Evolutionary conservation across 2,797 vertebrate genomes (phyloP).

Genomic region (Sebastolobus alascanus): DNA sequence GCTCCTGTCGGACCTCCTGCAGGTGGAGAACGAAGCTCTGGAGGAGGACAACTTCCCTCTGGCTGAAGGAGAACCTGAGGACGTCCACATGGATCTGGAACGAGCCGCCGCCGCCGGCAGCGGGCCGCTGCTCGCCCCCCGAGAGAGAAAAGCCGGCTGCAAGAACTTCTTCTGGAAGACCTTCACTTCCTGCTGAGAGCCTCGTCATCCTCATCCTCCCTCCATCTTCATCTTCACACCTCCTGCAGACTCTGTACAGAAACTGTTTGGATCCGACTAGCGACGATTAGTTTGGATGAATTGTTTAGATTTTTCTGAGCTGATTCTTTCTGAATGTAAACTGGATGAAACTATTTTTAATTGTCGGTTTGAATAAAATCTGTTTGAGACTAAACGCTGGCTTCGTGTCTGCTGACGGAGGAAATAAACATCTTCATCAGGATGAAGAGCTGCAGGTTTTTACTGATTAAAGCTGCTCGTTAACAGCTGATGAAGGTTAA

Average conservation of each 20-base stretch:
- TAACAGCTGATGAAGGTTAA: neutral
- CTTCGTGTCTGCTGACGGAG: slow-evolving; percentile 11
- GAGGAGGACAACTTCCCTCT: slow-evolving; percentile 90
- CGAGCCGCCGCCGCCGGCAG: slow-evolving; percentile 81
- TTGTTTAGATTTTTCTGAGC: slow-evolving; percentile 73
- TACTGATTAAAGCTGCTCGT: slow-evolving; percentile 20
- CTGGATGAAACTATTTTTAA: slow-evolving; percentile 87
- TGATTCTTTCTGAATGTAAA: slow-evolving; percentile 84
- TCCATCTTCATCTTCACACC: slow-evolving; percentile 58
- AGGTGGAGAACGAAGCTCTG: slow-evolving; percentile 94
- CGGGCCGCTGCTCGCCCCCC: slow-evolving; percentile 90
- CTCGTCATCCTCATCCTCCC: slow-evolving; percentile 20
- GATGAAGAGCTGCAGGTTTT: slow-evolving; percentile 4
- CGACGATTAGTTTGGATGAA: slow-evolving; percentile 35
- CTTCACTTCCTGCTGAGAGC: slow-evolving; percentile 95
- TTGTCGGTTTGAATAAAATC: slow-evolving; percentile 90
- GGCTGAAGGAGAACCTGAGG: slow-evolving; percentile 88
- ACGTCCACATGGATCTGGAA: slow-evolving; percentile 90
- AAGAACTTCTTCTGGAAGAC: slow-evolving; percentile 99
- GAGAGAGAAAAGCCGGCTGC: slow-evolving; percentile 98
- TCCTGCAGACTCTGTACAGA: slow-evolving; percentile 59
- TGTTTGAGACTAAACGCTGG: slow-evolving; percentile 82
- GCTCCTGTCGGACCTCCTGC: slow-evolving; percentile 93
- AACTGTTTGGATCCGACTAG: slow-evolving; percentile 58
- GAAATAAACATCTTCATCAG: slow-evolving; percentile 26